phyloP scores from a whole-genome alignment of 2,888 invertebrate genomes.

The Microctonus hyperodae region DNA sequence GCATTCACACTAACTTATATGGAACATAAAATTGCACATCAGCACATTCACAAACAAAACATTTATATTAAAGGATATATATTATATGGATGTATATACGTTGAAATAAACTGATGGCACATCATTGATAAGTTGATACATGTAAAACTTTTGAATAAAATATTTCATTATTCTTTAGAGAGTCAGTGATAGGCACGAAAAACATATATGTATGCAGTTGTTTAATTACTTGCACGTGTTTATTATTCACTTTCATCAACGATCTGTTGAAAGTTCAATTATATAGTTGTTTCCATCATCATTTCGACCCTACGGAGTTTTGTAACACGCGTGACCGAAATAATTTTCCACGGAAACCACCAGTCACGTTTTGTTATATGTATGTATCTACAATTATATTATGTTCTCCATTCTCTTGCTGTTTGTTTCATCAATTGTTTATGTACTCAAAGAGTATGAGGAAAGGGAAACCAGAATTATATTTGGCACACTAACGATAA shows the following conservation, averaged over 20 bases:
- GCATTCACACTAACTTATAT: neutral
- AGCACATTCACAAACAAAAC: no score
- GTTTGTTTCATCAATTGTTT: constrained; percentile 9
- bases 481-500: neutral
- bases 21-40: neutral
- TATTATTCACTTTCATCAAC: constrained; percentile 10
- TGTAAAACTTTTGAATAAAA: constrained; percentile 12
- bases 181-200: constrained; percentile 21
- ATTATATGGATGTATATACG: no score
- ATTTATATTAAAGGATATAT: no score
- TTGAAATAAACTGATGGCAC: neutral
- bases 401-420: no score
- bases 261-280: constrained; percentile 22
- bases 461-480: neutral
- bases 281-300: neutral
- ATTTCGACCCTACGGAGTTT: constrained; percentile 1
- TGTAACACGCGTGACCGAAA: constrained; percentile 13
- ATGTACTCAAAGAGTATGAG: neutral
- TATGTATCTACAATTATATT: neutral
- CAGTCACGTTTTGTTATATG: neutral
- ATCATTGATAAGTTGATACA: neutral
- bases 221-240: constrained; percentile 21
- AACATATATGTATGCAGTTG: neutral
- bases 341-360: constrained; percentile 15
- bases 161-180: neutral